Conservation (phyloP, 53 echinoderm and acorn worm genomes). For the Patiria pectinifera region DNA sequence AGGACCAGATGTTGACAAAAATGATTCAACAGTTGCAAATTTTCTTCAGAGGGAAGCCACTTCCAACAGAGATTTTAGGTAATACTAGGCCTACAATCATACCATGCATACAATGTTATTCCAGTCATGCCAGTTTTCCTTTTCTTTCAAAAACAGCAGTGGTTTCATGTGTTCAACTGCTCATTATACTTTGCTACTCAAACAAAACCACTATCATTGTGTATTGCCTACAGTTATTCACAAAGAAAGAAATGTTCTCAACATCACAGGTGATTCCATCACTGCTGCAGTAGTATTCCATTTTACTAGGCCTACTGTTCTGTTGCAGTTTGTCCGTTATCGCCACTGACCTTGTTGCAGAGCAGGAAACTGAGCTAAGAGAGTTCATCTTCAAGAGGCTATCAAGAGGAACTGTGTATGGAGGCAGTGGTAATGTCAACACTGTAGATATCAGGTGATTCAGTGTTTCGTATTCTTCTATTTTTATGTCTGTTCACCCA, state of each 20-base stretch:
- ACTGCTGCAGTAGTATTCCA: neutral
- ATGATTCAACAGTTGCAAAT: conserved; percentile 79
- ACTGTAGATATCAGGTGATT: conserved; percentile 80
- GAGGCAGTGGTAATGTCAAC: conserved; percentile 90
- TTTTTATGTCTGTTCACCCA: no score
- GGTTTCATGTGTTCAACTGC: neutral
- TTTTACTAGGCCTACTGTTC: neutral
- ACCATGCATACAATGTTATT: neutral
- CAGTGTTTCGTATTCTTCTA: neutral
- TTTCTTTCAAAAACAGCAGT: neutral
- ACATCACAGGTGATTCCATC: no score
- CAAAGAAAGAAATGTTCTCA: no score
- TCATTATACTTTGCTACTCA: no score
- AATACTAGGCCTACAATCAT: neutral
- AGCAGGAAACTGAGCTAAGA: conserved; percentile 85
- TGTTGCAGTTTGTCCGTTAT: conserved; percentile 82
- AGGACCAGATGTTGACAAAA: conserved; percentile 66
- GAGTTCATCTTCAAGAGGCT: conserved; percentile 89
- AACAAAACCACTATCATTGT: no score
- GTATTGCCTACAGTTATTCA: no score
- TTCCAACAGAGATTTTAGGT: conserved; percentile 98
- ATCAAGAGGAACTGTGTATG: conserved; percentile 95
- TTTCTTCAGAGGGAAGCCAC: conserved; percentile 96
- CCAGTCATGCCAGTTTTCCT: neutral
- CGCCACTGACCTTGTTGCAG: conserved; percentile 90